Evolutionary conservation across 1,140 invertebrate genomes (phyloP).

Genomic region (Drosophila melanogaster): DNA sequence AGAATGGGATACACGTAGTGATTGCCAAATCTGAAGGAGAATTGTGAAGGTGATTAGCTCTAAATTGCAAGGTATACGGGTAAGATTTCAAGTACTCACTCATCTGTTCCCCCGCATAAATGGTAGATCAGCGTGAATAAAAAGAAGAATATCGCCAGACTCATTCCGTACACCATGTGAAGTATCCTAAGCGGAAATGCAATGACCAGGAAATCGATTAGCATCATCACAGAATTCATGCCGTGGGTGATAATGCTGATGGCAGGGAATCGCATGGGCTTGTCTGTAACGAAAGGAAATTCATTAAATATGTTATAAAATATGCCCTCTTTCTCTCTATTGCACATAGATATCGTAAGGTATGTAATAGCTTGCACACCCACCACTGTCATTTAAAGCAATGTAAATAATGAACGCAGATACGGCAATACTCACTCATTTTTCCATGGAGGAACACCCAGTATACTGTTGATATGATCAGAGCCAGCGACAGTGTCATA

Average conservation of each 20-base stretch:
- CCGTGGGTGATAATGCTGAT: conserved; percentile 90
- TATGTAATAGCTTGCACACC: neutral
- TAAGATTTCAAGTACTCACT: conserved; percentile 80
- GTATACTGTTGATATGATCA: conserved; percentile 87
- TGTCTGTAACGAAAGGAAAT: conserved; percentile 48
- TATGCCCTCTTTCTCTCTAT: neutral
- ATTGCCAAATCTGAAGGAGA: conserved; percentile 85
- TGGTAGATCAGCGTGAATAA: conserved; percentile 90
- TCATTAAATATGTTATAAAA: neutral
- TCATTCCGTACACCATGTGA: conserved; percentile 89
- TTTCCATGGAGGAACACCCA: conserved; percentile 87
- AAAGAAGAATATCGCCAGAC: conserved; percentile 87
- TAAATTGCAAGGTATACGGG: neutral
- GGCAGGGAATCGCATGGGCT: conserved; percentile 70
- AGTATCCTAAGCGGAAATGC: conserved; percentile 89
- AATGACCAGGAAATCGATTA: conserved; percentile 89
- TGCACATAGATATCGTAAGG: neutral
- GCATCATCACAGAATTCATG: conserved; percentile 89
- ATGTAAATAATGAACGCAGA: neutral
- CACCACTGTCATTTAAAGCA: neutral
- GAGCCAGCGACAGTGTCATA: conserved; percentile 85
- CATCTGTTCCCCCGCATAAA: conserved; percentile 88
- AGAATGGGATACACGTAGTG: conserved; percentile 89
- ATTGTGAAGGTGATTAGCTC: conserved; percentile 4
- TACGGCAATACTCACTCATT: conserved; percentile 67